phyloP scores from a whole-genome alignment of 2,797 vertebrate genomes.

The Benthosema pterotum region DNA sequence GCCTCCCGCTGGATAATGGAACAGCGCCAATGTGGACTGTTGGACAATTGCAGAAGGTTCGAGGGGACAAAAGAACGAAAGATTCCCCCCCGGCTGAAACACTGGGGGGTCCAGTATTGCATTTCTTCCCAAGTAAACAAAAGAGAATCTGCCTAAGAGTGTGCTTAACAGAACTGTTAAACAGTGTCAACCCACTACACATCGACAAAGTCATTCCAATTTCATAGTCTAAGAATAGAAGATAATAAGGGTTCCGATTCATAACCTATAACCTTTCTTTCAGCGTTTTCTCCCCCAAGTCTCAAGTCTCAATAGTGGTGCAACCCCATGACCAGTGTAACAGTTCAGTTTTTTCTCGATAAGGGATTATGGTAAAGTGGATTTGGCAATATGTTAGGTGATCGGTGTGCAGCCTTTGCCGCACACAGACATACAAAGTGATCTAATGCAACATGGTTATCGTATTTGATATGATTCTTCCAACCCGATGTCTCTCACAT shows the following conservation, averaged over 20 bases:
- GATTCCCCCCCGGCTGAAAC: slow-evolving; percentile 29
- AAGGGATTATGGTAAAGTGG: slow-evolving; percentile 45
- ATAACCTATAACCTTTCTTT: slow-evolving; percentile 17
- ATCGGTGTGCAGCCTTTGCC: slow-evolving; percentile 36
- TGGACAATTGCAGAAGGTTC: slow-evolving; percentile 42
- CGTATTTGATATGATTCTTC: slow-evolving; percentile 14
- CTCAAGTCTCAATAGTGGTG: slow-evolving; percentile 30
- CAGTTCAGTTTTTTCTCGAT: slow-evolving; percentile 48
- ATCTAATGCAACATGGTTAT: slow-evolving; percentile 55
- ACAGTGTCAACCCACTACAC: too few relatives aligned
- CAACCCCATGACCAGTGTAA: slow-evolving; percentile 24
- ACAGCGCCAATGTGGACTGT: slow-evolving; percentile 38
- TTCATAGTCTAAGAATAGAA: slow-evolving; percentile 29
- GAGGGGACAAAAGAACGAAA: slow-evolving; percentile 19
- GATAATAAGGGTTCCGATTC: slow-evolving; percentile 19
- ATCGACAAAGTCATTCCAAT: too few relatives aligned
- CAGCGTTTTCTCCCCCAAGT: slow-evolving; percentile 1
- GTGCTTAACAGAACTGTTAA: neutral
- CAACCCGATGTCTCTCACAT: slow-evolving; percentile 29
- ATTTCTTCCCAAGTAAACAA: slow-evolving; percentile 38
- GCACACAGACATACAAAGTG: slow-evolving; percentile 43
- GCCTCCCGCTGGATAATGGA: slow-evolving; percentile 5
- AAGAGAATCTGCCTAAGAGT: neutral
- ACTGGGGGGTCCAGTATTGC: slow-evolving; percentile 58
- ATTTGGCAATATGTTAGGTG: slow-evolving; percentile 55